A percentile compares a stretch with the other conserved stretches of the same genome.
These are phyloP conservation scores for Parambassis ranga DNA, from an alignment of 2,797 vertebrate genomes.

Conservation along the genomic window DNA sequence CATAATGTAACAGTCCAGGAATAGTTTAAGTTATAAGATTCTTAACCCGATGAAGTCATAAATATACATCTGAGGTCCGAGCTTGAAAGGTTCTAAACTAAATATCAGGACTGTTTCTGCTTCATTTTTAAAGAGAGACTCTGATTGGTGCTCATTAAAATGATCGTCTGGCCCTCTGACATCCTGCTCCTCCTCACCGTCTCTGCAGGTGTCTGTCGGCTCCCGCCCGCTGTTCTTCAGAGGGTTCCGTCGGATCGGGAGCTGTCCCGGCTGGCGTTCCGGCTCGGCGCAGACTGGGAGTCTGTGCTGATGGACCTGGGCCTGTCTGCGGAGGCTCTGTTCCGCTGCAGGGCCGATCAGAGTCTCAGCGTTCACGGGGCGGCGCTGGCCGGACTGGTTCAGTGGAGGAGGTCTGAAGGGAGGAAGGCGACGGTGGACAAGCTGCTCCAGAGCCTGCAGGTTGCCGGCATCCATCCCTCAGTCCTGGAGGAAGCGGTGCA, in stretches of 20 bases:
- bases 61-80: too few relatives aligned
- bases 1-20: too few relatives aligned
- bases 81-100: too few relatives aligned
- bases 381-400: conserved; percentile 84
- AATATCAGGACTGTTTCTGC: too few relatives aligned
- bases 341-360: conserved; percentile 87
- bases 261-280: conserved; percentile 84
- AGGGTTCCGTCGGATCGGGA: conserved; percentile 85
- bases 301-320: conserved; percentile 85
- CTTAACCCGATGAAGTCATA: too few relatives aligned
- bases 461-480: conserved; percentile 78
- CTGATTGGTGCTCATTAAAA: too few relatives aligned
- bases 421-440: conserved; percentile 81
- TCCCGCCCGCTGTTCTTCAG: conserved; percentile 73
- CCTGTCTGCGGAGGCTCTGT: conserved; percentile 82
- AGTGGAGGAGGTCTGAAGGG: conserved; percentile 85
- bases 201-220: conserved; percentile 53
- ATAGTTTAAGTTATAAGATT: too few relatives aligned
- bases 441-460: conserved; percentile 78
- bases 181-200: neutral
- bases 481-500: conserved; percentile 73
- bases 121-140: neutral
- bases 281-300: conserved; percentile 88
- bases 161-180: neutral
- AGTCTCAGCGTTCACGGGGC: conserved; percentile 81